Evolutionary conservation across 2,888 invertebrate genomes (phyloP), one percentile per base, ranked within the genome.

Genomic region (Linnaemya tessellans): DNA sequence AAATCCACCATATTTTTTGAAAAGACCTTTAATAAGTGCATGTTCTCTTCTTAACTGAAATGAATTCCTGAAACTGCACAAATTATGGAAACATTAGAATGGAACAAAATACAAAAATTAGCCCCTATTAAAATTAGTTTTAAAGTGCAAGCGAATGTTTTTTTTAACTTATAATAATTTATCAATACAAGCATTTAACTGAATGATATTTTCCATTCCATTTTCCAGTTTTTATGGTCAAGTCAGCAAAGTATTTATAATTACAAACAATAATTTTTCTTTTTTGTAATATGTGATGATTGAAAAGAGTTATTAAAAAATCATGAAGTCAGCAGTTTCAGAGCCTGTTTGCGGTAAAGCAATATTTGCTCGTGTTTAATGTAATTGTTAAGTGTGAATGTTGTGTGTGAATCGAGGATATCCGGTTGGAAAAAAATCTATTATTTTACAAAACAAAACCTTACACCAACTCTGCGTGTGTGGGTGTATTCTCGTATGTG

Each of bases 371-470:
- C n/a, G 3, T 7, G 3, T 22, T 41, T 43, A 9, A 64, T 43
- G 22, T n/a, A 9, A 10, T 18, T 18, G n/a, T 11, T 13, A 35
- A 46, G 15, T 60, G 13, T 0, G 15, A 18, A 25, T 18, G 43
- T 35, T 54, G 43, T 64, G 80, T 73, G 71, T 18, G 56, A 80
- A 73, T 56, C 46, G 65, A 64, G 71, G 65, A 80, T 65, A 46
- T 80, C 80, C 80, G 64, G 54, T 71, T 25, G 25, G 5, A 5
- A 9, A 9, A 43, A 41, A 46, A 4, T 54, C 35, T 68, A 54
- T 54, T 51, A 18, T 49, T 65, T 38, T 51, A 35, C 20, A 51
- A n/a, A 3, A 15, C 10, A 10, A 38, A 43, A 22, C n/a, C 43
- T 9, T 9, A 8, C 18, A 46, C 10, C 41, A 4, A 25, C 5